Evolutionary conservation across 2,797 vertebrate species (phyloP).

Genomic region (Falco cherrug): DNA sequence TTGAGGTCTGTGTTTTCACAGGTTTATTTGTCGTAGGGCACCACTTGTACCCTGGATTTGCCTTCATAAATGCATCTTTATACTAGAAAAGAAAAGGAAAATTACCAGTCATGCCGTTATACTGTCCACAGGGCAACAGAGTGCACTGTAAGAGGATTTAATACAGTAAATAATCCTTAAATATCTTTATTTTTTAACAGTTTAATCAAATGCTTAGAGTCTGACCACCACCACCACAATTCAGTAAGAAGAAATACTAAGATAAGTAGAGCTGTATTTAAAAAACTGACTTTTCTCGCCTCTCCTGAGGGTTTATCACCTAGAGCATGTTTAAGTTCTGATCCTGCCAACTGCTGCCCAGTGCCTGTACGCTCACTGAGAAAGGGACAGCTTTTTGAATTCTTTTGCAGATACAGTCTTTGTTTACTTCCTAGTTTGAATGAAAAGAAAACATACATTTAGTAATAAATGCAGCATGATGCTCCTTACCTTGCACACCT

Average conservation of each 20-base stretch:
- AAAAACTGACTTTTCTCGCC: neutral
- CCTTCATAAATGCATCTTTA: conserved; percentile 99
- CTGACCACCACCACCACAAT: neutral
- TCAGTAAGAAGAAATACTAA: neutral
- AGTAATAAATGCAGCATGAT: neutral
- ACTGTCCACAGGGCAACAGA: neutral
- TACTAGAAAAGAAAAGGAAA: conserved; percentile 82
- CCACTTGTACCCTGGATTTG: conserved; percentile 98
- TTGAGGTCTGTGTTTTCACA: conserved; percentile 86
- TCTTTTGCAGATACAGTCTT: neutral
- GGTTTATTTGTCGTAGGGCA: conserved; percentile 97
- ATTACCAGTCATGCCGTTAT: neutral
- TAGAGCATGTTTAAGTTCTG: neutral
- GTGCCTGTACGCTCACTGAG: neutral
- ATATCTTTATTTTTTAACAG: conserved; percentile 31
- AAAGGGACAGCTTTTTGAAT: neutral
- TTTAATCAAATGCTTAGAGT: neutral
- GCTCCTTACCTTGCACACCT: neutral
- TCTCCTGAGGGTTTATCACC: neutral
- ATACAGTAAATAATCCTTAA: conserved; percentile 5
- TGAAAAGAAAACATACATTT: neutral
- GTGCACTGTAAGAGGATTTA: neutral
- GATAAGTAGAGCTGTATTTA: neutral
- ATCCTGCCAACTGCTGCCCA: neutral
- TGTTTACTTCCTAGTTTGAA: neutral